Base-by-base conservation (phyloP, 2,888 invertebrate species). In the Platerodrilus igneus region DNA sequence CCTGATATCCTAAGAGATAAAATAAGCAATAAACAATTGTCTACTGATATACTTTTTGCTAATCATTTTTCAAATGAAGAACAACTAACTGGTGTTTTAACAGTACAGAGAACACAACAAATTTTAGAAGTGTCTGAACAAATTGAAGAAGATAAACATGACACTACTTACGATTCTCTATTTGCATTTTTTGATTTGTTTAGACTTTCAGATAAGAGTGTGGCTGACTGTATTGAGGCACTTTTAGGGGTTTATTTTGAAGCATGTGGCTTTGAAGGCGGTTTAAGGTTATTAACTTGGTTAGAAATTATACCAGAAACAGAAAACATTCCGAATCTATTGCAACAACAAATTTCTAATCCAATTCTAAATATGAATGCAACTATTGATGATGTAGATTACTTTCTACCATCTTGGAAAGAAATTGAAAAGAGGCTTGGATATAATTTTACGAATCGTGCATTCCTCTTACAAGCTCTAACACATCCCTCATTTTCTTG, bases 401-500 rank as follows among this genome's bases (percentile, higher is more conserved):
- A 64, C 30, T 67, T 48, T 21, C 50, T 59, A 19, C 58, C 67
- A 0, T 39, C 53, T 4, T 58, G 53, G 45, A 13, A 19, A 16
- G 15, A 63, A 21, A 63, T 87, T 7, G 84, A 91, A 63, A 38
- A 63, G 2, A 76, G 73, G 28, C 55, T 91, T 2, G 74, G 77
- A 0, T 93, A 92, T 64, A 76, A 70, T 43, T 99, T 97, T 66
- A 77, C 76, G 0, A 85, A 96, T 60, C 78, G 81, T 1, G 78
- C 83, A 0, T 87, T 81, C 59, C 72, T 99, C 4, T 64, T 96
- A 10, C 93, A 89, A 79, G 94, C 94, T 0, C 72, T 99, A 33
- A 92, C 96, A 0, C 99, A 99, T 71, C 79, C 94, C 0, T 92
- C 95, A 0, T 93, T 83, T 68, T 77, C 79, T 3, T 74, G 79